Evolutionary conservation across 2,888 invertebrate species (phyloP), one percentile per base, ranked within the genome.

Genomic region (Syrphus vitripennis): DNA sequence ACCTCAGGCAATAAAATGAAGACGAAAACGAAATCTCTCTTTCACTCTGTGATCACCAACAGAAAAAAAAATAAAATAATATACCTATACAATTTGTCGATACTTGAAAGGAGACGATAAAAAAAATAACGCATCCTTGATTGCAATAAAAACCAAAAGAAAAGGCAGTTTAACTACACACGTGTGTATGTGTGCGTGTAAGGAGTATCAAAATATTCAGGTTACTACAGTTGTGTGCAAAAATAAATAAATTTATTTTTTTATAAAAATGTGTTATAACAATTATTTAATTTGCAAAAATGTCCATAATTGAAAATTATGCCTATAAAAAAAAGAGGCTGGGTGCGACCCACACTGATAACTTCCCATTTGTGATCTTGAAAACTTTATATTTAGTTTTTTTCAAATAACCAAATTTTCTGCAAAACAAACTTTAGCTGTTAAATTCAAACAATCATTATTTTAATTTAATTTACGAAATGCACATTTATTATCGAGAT

Each of bases 61-160:
- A 48, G 50, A 45, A 10, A 57, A 63, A 29, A 70, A 55, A 59
- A 45, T 57, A 53, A 40, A 37, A 57, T 21, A 69, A 78, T 37
- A 65, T 63, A 37, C 24, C 24, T 69, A 81, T 55, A 81, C 81
- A 76, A 82, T 77, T 86, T 86, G 82, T 42, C 77, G 77, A 82
- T 82, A 82, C 86, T 86, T 82, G 82, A 86, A 67, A 65, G 57
- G 65, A 48, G 65, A 86, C 82, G 77, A 86, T 86, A 86, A 82
- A 82, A 81, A 76, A 78, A 59, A 59, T 86, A 86, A 86, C 82
- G 86, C 86, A 86, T 86, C 72, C 86, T 86, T 86, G 86, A 86
- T 86, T 86, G 86, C 74, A 82, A 86, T 86, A 86, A 86, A 84
- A 86, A 71, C 53, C 29, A 53, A 78, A 61, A 26, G 75, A 37